Conservation (phyloP, 2,113 vertebrate genomes). For the Atractosteus spatula region DNA sequence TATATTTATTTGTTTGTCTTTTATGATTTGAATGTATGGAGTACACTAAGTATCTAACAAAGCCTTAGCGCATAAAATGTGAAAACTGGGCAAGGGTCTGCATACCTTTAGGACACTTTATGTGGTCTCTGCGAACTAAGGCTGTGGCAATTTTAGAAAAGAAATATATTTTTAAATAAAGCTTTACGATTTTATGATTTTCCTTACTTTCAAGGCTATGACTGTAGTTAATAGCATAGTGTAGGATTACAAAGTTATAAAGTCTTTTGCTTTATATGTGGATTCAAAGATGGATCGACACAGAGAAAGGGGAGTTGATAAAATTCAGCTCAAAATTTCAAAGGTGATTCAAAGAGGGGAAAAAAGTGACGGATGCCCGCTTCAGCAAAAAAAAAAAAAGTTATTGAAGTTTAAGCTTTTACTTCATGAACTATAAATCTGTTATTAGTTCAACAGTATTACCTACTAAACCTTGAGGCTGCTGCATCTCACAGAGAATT, state of each 20-base stretch:
- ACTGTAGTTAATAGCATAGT: conserved; percentile 3
- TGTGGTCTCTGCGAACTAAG: not conserved
- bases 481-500: conserved; percentile 24
- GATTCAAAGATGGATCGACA: conserved; percentile 12
- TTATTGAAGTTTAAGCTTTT: conserved; percentile 28
- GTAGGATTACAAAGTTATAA: conserved; percentile 7
- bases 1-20: too few species aligned
- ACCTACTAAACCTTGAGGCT: conserved; percentile 23
- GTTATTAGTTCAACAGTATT: conserved; percentile 16
- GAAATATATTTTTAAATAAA: conserved; percentile 4
- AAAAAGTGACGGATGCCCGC: conserved; percentile 18
- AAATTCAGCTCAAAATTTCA: conserved; percentile 16
- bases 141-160: conserved; percentile 10
- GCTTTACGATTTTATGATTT: conserved; percentile 7
- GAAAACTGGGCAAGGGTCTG: too few species aligned
- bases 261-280: conserved; percentile 11
- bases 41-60: too few species aligned
- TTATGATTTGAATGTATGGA: too few species aligned
- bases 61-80: too few species aligned
- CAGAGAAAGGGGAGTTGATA: not conserved
- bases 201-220: not conserved
- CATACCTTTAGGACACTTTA: too few species aligned
- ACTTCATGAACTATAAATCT: conserved; percentile 26
- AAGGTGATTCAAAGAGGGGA: conserved; percentile 22
- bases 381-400: conserved; percentile 30